A percentile compares a stretch with the other conserved stretches of the same genome.
phyloP scores from a whole-genome alignment of 2,113 vertebrate species.

The Semicossyphus pulcher region DNA sequence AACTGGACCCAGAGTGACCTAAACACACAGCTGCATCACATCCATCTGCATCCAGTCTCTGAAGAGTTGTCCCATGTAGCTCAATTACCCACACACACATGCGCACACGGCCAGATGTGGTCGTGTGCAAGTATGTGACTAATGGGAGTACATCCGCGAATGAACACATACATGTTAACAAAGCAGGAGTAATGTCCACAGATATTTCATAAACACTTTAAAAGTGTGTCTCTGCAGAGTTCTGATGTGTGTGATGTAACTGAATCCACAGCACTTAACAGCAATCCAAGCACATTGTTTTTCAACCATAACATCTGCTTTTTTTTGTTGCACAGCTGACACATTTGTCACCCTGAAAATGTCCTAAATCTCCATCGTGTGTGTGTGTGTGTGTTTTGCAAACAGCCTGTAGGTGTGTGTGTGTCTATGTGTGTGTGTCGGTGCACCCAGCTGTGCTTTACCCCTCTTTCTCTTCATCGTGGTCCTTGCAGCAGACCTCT shows the following conservation, averaged over 20 bases:
- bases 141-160: background rate
- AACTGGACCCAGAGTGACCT: background rate
- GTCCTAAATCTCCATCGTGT: conserved; percentile 4
- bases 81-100: background rate
- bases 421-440: conserved; percentile 29
- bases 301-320: conserved; percentile 24
- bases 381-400: conserved; percentile 21
- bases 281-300: conserved; percentile 4
- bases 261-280: conserved; percentile 7
- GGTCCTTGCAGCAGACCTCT: conserved; percentile 79
- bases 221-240: no score
- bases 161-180: background rate
- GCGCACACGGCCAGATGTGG: conserved; percentile 16
- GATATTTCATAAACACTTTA: no score
- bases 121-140: conserved; percentile 9
- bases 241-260: background rate
- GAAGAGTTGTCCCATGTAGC: conserved; percentile 9
- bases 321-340: conserved; percentile 30
- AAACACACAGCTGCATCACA: conserved; percentile 23
- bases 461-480: conserved; percentile 53
- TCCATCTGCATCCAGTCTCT: conserved; percentile 21
- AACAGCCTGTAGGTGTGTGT: conserved; percentile 29
- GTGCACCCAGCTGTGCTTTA: conserved; percentile 61
- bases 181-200: no score
- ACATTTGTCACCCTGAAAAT: conserved; percentile 26